phyloP scores from a whole-genome alignment of 64 coral and sea anemone species.

The Dendrophyllia cribrosa region DNA sequence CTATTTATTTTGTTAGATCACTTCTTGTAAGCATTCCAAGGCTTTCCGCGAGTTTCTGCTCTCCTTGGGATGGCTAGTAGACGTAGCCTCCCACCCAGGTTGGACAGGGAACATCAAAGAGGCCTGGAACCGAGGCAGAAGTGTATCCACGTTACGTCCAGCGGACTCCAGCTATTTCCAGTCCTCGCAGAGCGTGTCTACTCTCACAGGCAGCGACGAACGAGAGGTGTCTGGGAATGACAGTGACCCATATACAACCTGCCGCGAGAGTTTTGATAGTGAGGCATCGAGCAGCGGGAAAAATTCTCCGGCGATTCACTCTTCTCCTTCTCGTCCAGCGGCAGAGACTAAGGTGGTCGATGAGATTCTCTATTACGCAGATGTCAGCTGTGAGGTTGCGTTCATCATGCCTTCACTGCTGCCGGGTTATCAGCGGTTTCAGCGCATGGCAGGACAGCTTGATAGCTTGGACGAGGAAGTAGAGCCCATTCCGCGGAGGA shows the following conservation, averaged over 20 bases:
- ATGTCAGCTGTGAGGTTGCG: slow-evolving; percentile 90
- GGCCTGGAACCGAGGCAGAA: slow-evolving; percentile 74
- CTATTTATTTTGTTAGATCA: slow-evolving; percentile 43
- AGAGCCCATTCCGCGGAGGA: slow-evolving; percentile 7
- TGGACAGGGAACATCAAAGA: slow-evolving; percentile 93
- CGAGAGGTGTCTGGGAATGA: slow-evolving; percentile 46
- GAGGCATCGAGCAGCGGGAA: slow-evolving; percentile 4
- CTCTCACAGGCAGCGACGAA: slow-evolving; percentile 70
- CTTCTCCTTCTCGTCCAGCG: neutral
- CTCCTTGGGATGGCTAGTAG: slow-evolving; percentile 94
- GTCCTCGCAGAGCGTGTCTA: slow-evolving; percentile 69
- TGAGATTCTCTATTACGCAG: slow-evolving; percentile 94
- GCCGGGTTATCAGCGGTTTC: slow-evolving; percentile 76
- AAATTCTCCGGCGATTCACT: neutral
- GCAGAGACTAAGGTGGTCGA: slow-evolving; percentile 50
- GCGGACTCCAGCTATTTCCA: slow-evolving; percentile 11
- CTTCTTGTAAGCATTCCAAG: slow-evolving; percentile 85
- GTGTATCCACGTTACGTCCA: slow-evolving; percentile 10
- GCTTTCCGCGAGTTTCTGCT: slow-evolving; percentile 87
- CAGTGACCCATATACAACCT: slow-evolving; percentile 6
- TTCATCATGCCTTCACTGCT: slow-evolving; percentile 91
- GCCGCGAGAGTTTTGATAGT: slow-evolving; percentile 19
- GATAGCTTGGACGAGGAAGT: slow-evolving; percentile 41
- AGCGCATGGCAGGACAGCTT: slow-evolving; percentile 33
- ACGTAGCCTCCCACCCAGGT: slow-evolving; percentile 79